Conservation (phyloP, 2,888 invertebrate species). For the Liposcelis brunnea region DNA sequence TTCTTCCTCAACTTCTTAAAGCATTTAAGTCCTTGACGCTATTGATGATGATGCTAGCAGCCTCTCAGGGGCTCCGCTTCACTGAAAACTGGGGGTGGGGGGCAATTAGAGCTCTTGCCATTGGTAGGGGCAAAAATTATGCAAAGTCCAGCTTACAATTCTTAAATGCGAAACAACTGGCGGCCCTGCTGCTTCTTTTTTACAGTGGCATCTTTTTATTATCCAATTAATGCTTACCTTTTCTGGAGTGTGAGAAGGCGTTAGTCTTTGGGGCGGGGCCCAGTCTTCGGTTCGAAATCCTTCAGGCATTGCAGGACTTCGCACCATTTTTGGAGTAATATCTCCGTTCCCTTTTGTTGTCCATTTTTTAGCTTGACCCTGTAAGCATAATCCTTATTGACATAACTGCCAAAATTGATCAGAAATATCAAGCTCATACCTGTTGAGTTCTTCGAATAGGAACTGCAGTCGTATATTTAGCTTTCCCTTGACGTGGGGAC, state of each 20-base stretch:
- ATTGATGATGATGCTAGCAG: no score
- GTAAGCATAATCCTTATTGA: neutral
- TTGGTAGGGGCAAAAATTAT: no score
- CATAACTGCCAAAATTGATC: neutral
- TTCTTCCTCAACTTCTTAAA: no score
- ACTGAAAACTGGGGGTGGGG: no score
- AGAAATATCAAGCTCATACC: neutral
- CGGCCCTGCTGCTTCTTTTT: no score
- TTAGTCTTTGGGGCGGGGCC: constrained; percentile 17
- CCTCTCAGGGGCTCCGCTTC: no score
- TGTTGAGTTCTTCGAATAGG: neutral
- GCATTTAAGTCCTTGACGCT: no score
- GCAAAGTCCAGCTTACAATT: no score
- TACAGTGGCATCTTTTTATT: no score
- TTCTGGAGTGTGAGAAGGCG: constrained; percentile 20
- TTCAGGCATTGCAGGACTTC: constrained; percentile 25
- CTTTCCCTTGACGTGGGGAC: constrained; percentile 22
- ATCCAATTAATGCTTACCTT: constrained; percentile 7
- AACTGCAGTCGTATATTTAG: neutral
- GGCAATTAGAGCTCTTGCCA: no score
- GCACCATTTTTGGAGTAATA: constrained; percentile 22
- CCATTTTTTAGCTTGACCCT: constrained; percentile 6
- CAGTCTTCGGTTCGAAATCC: constrained; percentile 23
- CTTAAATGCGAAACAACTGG: no score
- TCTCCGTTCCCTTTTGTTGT: constrained; percentile 16